Base-by-base conservation (phyloP, 1,140 invertebrate genomes). In the Helicoverpa zea region DNA sequence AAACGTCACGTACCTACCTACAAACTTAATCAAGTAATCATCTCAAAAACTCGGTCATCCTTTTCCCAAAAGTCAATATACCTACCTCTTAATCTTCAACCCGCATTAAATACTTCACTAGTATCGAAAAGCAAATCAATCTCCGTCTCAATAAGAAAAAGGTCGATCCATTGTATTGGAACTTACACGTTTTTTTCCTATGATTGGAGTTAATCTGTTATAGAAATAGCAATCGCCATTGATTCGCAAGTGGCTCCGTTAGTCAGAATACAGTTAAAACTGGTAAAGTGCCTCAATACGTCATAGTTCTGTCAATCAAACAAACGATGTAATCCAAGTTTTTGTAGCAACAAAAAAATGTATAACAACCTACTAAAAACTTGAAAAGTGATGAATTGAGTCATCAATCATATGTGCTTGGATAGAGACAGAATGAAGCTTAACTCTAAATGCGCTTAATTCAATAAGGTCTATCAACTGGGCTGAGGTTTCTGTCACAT, bases 41-140 rank as follows among this genome's bases (percentile, higher is more conserved):
- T 47, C 10, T 47, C 63, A 18, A 43, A 47, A 66, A 66, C n/a
- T 47, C 9, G 35, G 16, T 18, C 63, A 66, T 47, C n/a, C 63
- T 66, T 16, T 14, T 66, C 47, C 63, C 35, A n/a, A 47, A 35
- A 66, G 47, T 16, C n/a, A 66, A 64, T 16, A 7, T 47, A 66
- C 18, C 2, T 18, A 66, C n/a, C 47, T 66, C 35, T 47, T 2
- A 66, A 49, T 66, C n/a, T 23, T 29, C 18, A 61, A 61, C 3
- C 43, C 63, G 35, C 3, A 47, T 47, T 35, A 10, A 47, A 66
- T 66, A 66, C 35, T 43, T 43, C 35, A 43, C 43, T 47, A 66
- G n/a, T 66, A 66, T 43, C 13, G 52, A 59, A 59, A 59, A 61
- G 11, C 54, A 75, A 59, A 75, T 75, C 72, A 75, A 75, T 75